phyloP scores from a whole-genome alignment of 1,140 invertebrate species.

The Hypsibius dujardini region DNA sequence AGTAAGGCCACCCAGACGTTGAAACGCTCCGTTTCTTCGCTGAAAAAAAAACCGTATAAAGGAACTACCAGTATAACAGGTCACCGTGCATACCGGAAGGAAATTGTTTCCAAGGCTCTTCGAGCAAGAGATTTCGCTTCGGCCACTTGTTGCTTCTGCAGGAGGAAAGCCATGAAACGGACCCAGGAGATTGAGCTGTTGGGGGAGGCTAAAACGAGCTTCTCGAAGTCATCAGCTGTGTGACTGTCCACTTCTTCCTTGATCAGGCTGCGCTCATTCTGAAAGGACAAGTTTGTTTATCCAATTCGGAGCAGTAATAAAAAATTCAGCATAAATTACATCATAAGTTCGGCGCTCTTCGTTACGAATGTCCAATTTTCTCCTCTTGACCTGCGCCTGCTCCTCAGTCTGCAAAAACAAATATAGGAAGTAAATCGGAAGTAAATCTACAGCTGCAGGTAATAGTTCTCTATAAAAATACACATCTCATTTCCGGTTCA shows the following conservation, averaged over 20 bases:
- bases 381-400: conserved; percentile 33
- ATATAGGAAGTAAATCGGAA: too few species aligned
- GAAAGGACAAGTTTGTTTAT: conserved; percentile 43
- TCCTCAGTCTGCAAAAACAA: conserved; percentile 32
- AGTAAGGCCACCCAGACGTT: conserved; percentile 79
- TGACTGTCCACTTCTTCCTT: conserved; percentile 45
- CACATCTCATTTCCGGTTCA: too few species aligned
- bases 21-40: conserved; percentile 61
- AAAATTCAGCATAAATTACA: conserved; percentile 23
- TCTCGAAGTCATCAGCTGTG: conserved; percentile 68
- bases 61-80: background rate
- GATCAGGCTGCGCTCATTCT: conserved; percentile 45
- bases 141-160: conserved; percentile 68
- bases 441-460: too few species aligned
- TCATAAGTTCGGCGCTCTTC: conserved; percentile 29
- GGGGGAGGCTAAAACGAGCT: conserved; percentile 58
- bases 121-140: conserved; percentile 63
- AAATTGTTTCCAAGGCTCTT: conserved; percentile 62
- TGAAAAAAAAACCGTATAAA: conserved; percentile 24
- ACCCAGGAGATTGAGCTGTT: conserved; percentile 73
- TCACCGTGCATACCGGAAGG: conserved; percentile 39
- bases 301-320: too few species aligned
- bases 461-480: too few species aligned
- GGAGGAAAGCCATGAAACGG: conserved; percentile 67
- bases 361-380: conserved; percentile 25